Evolutionary conservation across 2,797 vertebrate genomes (phyloP).

Genomic region (Hemitrygon akajei): DNA sequence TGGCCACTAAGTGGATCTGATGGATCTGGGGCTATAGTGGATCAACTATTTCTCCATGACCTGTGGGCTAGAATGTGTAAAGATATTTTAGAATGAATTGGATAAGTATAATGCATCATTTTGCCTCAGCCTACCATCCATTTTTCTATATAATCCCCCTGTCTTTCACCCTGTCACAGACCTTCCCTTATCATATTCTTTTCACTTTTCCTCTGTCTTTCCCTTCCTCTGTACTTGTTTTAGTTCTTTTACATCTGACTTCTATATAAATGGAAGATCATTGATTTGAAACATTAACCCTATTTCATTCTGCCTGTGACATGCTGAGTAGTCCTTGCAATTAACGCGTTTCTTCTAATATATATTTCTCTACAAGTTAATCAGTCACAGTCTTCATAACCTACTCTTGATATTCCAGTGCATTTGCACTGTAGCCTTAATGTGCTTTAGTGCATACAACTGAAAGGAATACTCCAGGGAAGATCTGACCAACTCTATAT

Average conservation of each 20-base stretch:
- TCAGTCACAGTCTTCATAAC: background rate
- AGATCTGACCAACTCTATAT: background rate
- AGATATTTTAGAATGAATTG: background rate
- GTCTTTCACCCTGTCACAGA: too few relatives aligned
- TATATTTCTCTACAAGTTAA: background rate
- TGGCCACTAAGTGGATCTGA: background rate
- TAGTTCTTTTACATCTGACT: too few relatives aligned
- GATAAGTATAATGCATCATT: background rate
- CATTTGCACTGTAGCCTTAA: background rate
- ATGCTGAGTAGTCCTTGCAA: too few relatives aligned
- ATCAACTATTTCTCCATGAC: background rate
- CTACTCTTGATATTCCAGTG: background rate
- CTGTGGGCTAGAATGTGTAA: background rate
- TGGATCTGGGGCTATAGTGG: background rate
- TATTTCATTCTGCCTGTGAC: too few relatives aligned
- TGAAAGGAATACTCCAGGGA: background rate
- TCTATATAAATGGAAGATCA: too few relatives aligned
- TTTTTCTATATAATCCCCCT: too few relatives aligned
- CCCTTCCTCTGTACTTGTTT: too few relatives aligned
- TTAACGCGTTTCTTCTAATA: too few relatives aligned
- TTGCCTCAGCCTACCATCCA: too few relatives aligned
- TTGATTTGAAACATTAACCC: too few relatives aligned
- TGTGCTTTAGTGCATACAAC: background rate
- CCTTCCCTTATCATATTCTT: too few relatives aligned
- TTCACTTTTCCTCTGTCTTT: too few relatives aligned